These are phyloP conservation scores for Ailuropoda melanoleuca DNA, from an alignment of 2,113 vertebrate genomes.

Conservation along the genomic window DNA sequence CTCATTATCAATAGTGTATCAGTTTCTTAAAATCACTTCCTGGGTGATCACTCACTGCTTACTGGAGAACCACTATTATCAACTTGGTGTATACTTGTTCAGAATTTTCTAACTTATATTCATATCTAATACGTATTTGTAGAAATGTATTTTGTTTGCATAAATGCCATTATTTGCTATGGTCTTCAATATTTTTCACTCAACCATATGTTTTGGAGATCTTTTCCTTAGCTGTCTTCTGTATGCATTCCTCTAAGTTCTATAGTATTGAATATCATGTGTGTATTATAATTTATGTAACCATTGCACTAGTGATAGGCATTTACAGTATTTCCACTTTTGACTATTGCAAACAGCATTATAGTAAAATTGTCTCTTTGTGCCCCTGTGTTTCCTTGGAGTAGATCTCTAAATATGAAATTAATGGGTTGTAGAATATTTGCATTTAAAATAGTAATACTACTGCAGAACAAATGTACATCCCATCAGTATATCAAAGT, in stretches of 20 bases:
- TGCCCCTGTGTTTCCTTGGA: background rate
- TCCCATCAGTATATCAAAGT: background rate
- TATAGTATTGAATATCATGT: background rate
- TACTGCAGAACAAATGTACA: background rate
- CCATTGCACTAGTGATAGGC: background rate
- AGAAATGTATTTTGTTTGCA: background rate
- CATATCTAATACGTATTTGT: background rate
- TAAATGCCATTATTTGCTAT: background rate
- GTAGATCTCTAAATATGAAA: background rate
- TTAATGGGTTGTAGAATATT: background rate
- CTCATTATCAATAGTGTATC: background rate
- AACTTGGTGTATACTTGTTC: background rate
- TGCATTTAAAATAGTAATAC: slow-evolving; percentile 20
- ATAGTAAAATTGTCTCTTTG: background rate
- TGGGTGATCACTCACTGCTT: background rate
- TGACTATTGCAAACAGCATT: background rate
- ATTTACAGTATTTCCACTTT: background rate
- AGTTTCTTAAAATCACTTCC: background rate
- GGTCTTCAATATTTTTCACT: background rate
- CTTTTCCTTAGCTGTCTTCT: background rate
- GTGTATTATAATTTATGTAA: background rate
- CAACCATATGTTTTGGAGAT: background rate
- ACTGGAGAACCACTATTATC: background rate
- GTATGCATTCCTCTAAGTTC: background rate
- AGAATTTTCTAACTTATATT: slow-evolving; percentile 17